phyloP scores from a whole-genome alignment of 2,888 invertebrate species.

The Drosophila sordidapex region DNA sequence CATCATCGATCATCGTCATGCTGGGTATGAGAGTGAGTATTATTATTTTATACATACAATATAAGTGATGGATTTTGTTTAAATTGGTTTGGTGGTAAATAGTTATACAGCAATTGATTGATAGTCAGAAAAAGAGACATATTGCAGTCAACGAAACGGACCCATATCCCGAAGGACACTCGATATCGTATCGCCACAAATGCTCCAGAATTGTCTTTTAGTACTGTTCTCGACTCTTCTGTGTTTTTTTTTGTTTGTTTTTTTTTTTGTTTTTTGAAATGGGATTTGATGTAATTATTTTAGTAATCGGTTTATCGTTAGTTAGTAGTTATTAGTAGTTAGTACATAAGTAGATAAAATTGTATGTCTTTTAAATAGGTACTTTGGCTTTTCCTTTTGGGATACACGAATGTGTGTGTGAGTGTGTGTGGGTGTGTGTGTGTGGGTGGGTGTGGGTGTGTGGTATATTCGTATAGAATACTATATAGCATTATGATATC shows the following conservation, averaged over 20 bases:
- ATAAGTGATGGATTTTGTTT: slow-evolving; percentile 39
- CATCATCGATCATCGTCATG: slow-evolving; percentile 4
- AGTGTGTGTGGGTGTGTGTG: slow-evolving; percentile 22
- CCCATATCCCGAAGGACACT: slow-evolving; percentile 1
- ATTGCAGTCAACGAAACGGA: slow-evolving; percentile 22
- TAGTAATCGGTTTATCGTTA: slow-evolving; percentile 43
- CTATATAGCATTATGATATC: slow-evolving; percentile 24
- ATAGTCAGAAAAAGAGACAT: slow-evolving; percentile 63
- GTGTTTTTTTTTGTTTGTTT: slow-evolving; percentile 29
- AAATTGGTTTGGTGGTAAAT: slow-evolving; percentile 68
- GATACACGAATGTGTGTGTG: slow-evolving; percentile 39
- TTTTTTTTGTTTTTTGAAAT: slow-evolving; percentile 23
- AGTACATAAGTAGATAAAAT: slow-evolving; percentile 59
- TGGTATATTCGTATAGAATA: slow-evolving; percentile 26
- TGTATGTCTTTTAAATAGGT: slow-evolving; percentile 76
- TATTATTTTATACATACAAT: slow-evolving; percentile 58
- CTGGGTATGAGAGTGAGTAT: slow-evolving; percentile 61
- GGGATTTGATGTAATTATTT: slow-evolving; percentile 38
- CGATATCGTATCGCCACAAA: slow-evolving; percentile 28
- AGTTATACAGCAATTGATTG: slow-evolving; percentile 76
- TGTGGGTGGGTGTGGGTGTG: slow-evolving; percentile 19
- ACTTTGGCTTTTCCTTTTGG: slow-evolving; percentile 77
- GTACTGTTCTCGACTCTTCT: slow-evolving; percentile 22
- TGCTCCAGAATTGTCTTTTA: slow-evolving; percentile 49
- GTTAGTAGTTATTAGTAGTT: slow-evolving; percentile 43